Percentiles rank a stretch among this genome's conserved stretches.
Conservation (phyloP, 2,797 vertebrate species). For the Mormyrus hasselquistii region DNA sequence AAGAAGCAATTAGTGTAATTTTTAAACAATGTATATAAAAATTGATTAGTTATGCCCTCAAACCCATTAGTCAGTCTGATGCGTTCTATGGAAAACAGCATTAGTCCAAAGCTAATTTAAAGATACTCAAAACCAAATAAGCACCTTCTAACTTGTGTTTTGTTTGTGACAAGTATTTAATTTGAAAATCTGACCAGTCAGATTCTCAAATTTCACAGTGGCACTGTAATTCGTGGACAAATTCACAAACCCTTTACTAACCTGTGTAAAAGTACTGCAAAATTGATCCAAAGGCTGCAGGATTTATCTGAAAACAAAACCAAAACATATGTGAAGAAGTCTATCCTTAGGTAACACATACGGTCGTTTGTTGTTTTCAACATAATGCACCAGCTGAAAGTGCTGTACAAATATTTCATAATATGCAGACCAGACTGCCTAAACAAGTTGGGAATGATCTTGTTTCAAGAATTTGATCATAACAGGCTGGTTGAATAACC, state of each 20-base stretch:
- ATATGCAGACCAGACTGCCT: background rate
- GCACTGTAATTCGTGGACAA: background rate
- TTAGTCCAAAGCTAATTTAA: background rate
- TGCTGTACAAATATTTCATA: background rate
- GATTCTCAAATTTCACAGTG: background rate
- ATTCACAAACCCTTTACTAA: constrained; percentile 43
- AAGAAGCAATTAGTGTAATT: background rate
- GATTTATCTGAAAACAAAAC: constrained; percentile 72
- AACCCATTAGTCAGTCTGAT: background rate
- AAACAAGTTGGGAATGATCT: background rate
- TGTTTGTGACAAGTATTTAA: background rate
- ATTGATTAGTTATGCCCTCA: background rate
- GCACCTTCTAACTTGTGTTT: background rate
- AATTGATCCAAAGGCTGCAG: constrained; percentile 85
- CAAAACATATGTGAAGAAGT: background rate
- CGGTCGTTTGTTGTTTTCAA: background rate
- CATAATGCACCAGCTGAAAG: background rate
- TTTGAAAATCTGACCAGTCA: background rate
- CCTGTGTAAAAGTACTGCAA: constrained; percentile 94
- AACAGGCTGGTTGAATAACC: background rate
- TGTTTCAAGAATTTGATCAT: background rate
- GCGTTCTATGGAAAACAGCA: background rate
- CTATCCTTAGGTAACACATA: background rate
- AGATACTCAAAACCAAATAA: background rate
- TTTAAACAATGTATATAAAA: background rate